Percentiles rank a stretch among this genome's conserved stretches.
These are phyloP conservation scores for Lordiphosa stackelbergi DNA, from an alignment of 1,140 invertebrate species.

Conservation along the genomic window DNA sequence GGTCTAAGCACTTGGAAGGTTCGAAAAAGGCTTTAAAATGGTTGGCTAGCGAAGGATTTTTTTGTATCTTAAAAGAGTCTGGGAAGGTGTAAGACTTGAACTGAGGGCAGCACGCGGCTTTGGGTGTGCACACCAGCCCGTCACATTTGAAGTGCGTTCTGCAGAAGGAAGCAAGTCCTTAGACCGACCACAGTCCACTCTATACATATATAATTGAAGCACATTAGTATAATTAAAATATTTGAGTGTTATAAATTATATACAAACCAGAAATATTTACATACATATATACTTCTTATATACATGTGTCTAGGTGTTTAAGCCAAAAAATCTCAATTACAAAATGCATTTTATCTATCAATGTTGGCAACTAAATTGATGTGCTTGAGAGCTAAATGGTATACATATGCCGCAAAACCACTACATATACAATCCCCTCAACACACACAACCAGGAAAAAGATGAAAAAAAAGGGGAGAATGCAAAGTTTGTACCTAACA, in stretches of 20 bases:
- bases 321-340: slow-evolving; percentile 51
- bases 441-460: neutral
- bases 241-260: slow-evolving; percentile 48
- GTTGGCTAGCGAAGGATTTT: slow-evolving; percentile 33
- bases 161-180: neutral
- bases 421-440: slow-evolving; percentile 23
- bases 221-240: slow-evolving; percentile 37
- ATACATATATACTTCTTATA: slow-evolving; percentile 35
- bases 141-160: slow-evolving; percentile 47
- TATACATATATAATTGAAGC: neutral
- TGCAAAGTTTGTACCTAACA: slow-evolving; percentile 65
- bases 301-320: slow-evolving; percentile 59
- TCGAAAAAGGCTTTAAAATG: slow-evolving; percentile 52
- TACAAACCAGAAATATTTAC: slow-evolving; percentile 39
- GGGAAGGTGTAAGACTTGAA: slow-evolving; percentile 2
- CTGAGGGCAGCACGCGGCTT: slow-evolving; percentile 32
- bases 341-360: slow-evolving; percentile 59
- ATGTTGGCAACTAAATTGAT: slow-evolving; percentile 56
- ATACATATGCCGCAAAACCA: slow-evolving; percentile 72
- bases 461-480: slow-evolving; percentile 5
- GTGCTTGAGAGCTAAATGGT: slow-evolving; percentile 63
- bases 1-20: slow-evolving; percentile 64
- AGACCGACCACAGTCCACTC: neutral
- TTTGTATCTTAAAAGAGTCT: neutral
- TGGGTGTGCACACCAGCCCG: slow-evolving; percentile 61